A percentile compares a stretch with the other conserved stretches of the same genome.
Evolutionary conservation across 2,888 invertebrate genomes (phyloP).

Genomic region (Dryobota labecula): DNA sequence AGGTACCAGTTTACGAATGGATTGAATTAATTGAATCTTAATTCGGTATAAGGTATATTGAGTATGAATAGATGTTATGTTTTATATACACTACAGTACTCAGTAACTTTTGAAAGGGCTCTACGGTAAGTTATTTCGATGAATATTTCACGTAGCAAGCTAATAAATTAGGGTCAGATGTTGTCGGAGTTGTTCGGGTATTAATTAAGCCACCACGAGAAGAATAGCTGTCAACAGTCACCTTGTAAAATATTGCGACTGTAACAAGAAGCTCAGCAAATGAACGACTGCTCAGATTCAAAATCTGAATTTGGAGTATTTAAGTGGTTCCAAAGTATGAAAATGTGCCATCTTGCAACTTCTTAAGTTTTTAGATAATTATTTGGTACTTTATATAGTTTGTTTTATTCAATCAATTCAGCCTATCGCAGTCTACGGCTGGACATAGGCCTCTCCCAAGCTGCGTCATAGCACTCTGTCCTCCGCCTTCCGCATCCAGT

Average conservation of each 20-base stretch:
- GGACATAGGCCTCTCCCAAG: too few species aligned
- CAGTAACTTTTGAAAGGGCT: neutral
- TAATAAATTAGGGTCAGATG: constrained; percentile 34
- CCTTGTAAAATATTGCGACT: constrained; percentile 17
- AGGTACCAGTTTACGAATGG: neutral
- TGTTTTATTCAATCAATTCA: neutral
- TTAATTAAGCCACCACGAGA: constrained; percentile 28
- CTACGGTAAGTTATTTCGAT: neutral
- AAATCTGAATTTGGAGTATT: neutral
- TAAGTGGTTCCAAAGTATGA: neutral
- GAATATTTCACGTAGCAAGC: constrained; percentile 17
- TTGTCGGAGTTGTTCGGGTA: constrained; percentile 2
- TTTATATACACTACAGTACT: neutral
- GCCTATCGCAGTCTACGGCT: too few species aligned
- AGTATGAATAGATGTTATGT: neutral
- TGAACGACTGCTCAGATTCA: neutral
- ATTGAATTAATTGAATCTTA: neutral
- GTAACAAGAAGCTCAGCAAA: neutral
- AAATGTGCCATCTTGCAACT: neutral
- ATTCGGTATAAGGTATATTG: neutral
- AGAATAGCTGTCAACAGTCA: constrained; percentile 7
- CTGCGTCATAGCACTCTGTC: too few species aligned
- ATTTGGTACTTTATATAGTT: neutral
- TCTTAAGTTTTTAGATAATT: neutral
- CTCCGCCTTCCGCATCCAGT: too few species aligned